These are phyloP conservation scores for Agrochola lychnidis DNA, from an alignment of 2,888 invertebrate genomes.

Conservation along the genomic window DNA sequence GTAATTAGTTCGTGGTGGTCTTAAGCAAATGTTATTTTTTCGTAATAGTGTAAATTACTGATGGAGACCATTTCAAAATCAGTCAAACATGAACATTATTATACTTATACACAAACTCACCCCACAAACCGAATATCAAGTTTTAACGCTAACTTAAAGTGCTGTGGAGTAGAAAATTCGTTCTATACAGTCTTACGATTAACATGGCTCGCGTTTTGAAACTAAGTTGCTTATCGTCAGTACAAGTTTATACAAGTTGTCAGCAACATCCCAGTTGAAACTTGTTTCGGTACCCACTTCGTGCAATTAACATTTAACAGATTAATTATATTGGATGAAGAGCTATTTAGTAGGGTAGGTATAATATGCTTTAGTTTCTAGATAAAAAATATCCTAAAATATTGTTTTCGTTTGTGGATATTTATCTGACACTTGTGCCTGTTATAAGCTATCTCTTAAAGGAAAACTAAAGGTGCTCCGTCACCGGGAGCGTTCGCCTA, in stretches of 20 bases:
- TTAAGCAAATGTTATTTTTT: too few species aligned
- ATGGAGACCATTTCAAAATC: too few species aligned
- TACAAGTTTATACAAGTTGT: conserved; percentile 61
- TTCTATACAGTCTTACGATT: conserved; percentile 25
- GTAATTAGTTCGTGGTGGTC: too few species aligned
- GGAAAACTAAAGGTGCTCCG: too few species aligned
- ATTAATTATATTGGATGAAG: conserved; percentile 44
- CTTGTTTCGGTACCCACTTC: conserved; percentile 44
- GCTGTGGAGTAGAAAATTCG: conserved; percentile 35
- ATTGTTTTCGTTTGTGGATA: too few species aligned
- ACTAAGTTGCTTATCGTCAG: conserved; percentile 58
- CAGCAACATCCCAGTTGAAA: conserved; percentile 52
- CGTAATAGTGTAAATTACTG: too few species aligned
- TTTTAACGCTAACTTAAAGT: conserved; percentile 25
- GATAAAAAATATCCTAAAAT: neutral
- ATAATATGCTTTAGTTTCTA: neutral
- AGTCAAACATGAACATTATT: neutral
- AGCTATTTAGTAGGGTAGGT: neutral
- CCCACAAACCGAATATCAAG: conserved; percentile 13
- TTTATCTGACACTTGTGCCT: too few species aligned
- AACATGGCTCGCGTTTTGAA: conserved; percentile 48
- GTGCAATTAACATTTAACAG: conserved; percentile 57
- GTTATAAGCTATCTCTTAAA: too few species aligned
- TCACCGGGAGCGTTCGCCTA: too few species aligned
- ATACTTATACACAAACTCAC: neutral